phyloP scores from a whole-genome alignment of 2,797 vertebrate genomes.

The Decapterus maruadsi region DNA sequence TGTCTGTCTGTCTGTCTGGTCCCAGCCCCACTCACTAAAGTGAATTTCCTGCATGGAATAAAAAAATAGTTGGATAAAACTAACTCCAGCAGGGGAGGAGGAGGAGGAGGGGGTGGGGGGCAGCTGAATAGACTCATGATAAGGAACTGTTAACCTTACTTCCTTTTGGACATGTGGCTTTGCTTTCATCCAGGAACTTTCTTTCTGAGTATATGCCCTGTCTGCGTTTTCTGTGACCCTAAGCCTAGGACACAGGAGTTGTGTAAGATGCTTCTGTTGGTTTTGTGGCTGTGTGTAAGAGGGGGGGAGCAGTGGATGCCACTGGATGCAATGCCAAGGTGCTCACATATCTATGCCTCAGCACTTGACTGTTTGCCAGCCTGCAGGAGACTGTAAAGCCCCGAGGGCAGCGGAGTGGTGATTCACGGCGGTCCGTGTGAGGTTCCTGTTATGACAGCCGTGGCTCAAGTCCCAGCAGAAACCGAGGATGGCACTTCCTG shows the following conservation, averaged over 20 bases:
- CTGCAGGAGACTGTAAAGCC: slow-evolving; percentile 17
- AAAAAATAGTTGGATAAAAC: neutral
- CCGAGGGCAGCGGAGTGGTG: slow-evolving; percentile 40
- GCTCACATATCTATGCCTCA: slow-evolving; percentile 68
- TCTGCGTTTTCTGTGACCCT: slow-evolving; percentile 40
- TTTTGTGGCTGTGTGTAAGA: slow-evolving; percentile 34
- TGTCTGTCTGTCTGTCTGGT: slow-evolving; percentile 65
- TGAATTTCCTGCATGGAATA: slow-evolving; percentile 25
- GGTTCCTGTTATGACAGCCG: slow-evolving; percentile 47
- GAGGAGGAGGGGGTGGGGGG: too few relatives aligned
- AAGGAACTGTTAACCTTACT: slow-evolving; percentile 35
- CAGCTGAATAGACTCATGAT: neutral
- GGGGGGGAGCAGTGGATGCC: slow-evolving; percentile 25
- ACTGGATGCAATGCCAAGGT: slow-evolving; percentile 47
- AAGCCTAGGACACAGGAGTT: slow-evolving; percentile 6
- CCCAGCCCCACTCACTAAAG: neutral
- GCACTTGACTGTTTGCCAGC: slow-evolving; percentile 63
- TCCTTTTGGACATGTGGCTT: slow-evolving; percentile 9
- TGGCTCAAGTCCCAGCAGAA: slow-evolving; percentile 53
- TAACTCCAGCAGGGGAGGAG: neutral
- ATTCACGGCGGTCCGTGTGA: slow-evolving; percentile 58
- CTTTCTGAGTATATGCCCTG: neutral
- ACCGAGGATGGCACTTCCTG: slow-evolving; percentile 51
- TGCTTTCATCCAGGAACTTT: slow-evolving; percentile 14
- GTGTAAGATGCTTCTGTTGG: slow-evolving; percentile 35